Base-by-base conservation (phyloP, 1,140 invertebrate genomes). In the Lepidostoma basale region DNA sequence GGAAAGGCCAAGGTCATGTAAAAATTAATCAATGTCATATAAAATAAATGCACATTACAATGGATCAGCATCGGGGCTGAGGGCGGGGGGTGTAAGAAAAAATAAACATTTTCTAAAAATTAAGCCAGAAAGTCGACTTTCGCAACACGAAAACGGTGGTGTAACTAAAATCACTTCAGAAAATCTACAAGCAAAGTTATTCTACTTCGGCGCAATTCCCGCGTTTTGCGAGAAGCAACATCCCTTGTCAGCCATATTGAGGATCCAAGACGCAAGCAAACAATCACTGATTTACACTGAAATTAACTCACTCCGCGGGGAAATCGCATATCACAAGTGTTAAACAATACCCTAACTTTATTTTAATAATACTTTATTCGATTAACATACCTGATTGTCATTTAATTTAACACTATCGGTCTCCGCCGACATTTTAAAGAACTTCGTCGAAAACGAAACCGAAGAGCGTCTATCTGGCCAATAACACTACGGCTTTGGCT, bases 321-420 rank as follows among this genome's bases (percentile, higher is more conserved):
- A 64, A 52, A 30, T 12, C 30, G 33, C 33, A 36, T 22, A 12
- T 36, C 30, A 64, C 45, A 25, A 30, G 23, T 36, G 30, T 36
- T 5, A 52, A 23, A 52, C 33, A 9, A 64, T 20, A 33, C 12
- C 20, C 42, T n/a, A 18, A 23, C 20, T 22, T 49, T 25, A 39
- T 52, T 52, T 25, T 64, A 30, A 52, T 28, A 39, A 52, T 54
- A 64, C 8, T 54, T 45, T 54, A 20, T n/a, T 14, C 28, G 18
- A 16, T 64, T 64, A 64, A 64, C 62, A 64, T 82, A 82, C 81
- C 80, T 83, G 81, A 82, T 83, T 83, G 74, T 83, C 81, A 83
- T 79, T 83, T 79, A 83, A 81, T 82, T 83, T 83, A 75, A 79
- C 81, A 81, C 82, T 83, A 83, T 83, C 81, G 80, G 80, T 83